phyloP scores from a whole-genome alignment of 2,113 vertebrate species.

The Phrynosoma blainvillii region DNA sequence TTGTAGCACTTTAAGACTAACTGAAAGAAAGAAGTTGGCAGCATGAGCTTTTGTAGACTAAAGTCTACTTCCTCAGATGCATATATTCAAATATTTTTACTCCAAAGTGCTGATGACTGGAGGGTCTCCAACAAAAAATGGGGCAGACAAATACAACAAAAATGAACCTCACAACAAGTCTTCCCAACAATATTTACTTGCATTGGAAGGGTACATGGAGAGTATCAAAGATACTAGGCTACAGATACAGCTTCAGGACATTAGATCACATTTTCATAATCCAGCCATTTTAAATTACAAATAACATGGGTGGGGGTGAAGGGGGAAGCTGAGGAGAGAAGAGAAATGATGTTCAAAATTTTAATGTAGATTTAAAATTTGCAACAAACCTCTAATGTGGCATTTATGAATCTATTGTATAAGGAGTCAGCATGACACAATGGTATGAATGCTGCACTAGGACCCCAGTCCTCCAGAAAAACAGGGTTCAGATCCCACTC shows the following conservation, averaged over 20 bases:
- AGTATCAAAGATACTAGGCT: not conserved
- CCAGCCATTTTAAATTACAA: too few species aligned
- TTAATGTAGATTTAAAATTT: not conserved
- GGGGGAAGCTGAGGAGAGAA: not conserved
- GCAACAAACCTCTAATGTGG: not conserved
- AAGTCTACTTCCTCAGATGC: too few species aligned
- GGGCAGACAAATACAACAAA: not conserved
- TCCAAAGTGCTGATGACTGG: not conserved
- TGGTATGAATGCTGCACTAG: too few species aligned
- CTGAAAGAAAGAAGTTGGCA: too few species aligned
- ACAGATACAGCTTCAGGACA: not conserved
- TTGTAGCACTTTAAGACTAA: too few species aligned
- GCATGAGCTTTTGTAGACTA: too few species aligned
- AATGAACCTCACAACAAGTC: not conserved
- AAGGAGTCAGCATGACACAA: too few species aligned
- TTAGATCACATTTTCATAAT: constrained; percentile 4
- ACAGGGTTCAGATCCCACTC: too few species aligned
- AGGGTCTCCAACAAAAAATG: too few species aligned
- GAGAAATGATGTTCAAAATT: not conserved
- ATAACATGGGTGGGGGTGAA: not conserved
- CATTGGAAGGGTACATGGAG: not conserved
- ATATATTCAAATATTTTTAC: rapidly evolving
- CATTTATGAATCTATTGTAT: not conserved
- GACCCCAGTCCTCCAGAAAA: too few species aligned
- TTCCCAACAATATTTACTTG: not conserved